Evolutionary conservation across 2,888 invertebrate genomes (phyloP), one percentile per base, ranked within the genome.

Genomic region (Sinotaia quadrata): DNA sequence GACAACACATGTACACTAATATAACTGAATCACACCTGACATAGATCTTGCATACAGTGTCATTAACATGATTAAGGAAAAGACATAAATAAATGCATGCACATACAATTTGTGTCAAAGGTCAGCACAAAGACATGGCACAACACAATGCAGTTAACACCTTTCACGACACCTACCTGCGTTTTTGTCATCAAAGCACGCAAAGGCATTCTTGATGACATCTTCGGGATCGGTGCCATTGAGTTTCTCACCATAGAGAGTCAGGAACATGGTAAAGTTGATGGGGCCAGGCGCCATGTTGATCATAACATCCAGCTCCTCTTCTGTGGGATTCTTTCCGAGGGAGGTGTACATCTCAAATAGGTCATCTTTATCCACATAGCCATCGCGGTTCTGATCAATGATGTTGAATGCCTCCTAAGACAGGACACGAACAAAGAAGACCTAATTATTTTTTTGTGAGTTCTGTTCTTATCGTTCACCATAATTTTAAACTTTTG

Each of bases 221-320:
- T 87, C 86, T 67, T 87, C 87, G 0, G 87, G 87, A 62, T 87
- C 87, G 0, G 87, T 87, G 15, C 87, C 87, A 61, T 85, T 86
- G 33, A 88, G 75, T 65, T 85, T 85, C 71, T 88, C 87, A 0
- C 88, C 88, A 66, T 87, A 88, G 51, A 88, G 72, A 2, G 87
- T 87, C 4, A 88, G 81, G 71, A 88, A 88, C 85, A 87, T 87
- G 21, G 88, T 88, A 75, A 88, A 88, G 76, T 88, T 88, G 67
- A 88, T 82, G 36, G 87, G 85, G 47, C 86, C 87, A 4, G 87
- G 87, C 0, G 87, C 86, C 71, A 85, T 84, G 36, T 71, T 77
- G 41, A 88, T 80, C 88, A 88, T 88, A 52, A 78, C 74, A 57
- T 87, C 86, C 15, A 87, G 72, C 58, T 83, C 80, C 2, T 82